Conservation (phyloP, 2,888 invertebrate genomes). For the Diarsia mendica region DNA sequence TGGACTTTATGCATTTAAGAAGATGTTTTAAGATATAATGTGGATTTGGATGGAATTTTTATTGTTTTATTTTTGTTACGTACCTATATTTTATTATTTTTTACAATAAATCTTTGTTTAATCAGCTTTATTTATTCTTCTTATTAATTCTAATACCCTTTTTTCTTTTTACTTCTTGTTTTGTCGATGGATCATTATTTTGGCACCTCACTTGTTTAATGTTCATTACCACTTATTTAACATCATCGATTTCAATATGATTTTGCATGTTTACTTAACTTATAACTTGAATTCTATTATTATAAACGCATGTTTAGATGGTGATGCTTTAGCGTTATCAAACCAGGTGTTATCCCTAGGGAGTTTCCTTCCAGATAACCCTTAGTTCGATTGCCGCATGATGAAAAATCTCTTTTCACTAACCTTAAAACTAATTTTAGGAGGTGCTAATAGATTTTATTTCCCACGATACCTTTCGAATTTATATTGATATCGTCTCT, state of each 20-base stretch:
- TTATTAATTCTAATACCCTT: constrained; percentile 55
- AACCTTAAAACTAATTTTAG: constrained; percentile 31
- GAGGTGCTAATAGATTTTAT: constrained; percentile 60
- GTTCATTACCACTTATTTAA: not conserved
- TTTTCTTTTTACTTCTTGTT: constrained; percentile 7
- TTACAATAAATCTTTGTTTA: constrained; percentile 83
- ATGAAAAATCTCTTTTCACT: constrained; percentile 8
- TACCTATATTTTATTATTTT: constrained; percentile 69
- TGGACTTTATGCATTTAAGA: constrained; percentile 84
- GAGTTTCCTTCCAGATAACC: not conserved
- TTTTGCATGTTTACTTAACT: constrained; percentile 29
- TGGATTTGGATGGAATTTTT: constrained; percentile 84
- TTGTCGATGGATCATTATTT: constrained; percentile 8
- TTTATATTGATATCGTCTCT: constrained; percentile 58
- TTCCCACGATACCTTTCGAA: constrained; percentile 45
- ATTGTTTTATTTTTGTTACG: constrained; percentile 76
- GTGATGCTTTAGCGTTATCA: not conserved
- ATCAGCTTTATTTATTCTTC: constrained; percentile 76
- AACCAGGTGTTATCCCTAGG: not conserved
- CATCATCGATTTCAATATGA: constrained; percentile 1
- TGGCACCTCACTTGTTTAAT: not conserved
- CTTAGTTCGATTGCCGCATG: not conserved
- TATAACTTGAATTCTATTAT: not conserved
- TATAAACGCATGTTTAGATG: constrained; percentile 1
- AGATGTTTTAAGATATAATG: constrained; percentile 78